phyloP scores from a whole-genome alignment of 2,113 vertebrate species.

The Craseonycteris thonglongyai region DNA sequence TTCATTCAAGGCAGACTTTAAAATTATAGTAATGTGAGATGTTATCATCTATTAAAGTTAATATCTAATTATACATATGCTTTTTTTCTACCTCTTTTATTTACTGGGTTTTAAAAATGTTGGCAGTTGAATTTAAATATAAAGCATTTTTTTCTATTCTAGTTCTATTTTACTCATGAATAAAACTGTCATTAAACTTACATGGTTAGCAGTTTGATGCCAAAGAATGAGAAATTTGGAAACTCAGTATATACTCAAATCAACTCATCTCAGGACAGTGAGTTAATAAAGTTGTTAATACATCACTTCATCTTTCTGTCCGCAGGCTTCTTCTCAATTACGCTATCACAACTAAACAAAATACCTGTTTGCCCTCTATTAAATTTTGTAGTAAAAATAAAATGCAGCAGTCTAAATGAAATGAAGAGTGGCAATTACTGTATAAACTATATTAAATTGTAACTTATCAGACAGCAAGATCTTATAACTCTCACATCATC shows the following conservation, averaged over 20 bases:
- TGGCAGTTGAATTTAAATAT: conserved; percentile 47
- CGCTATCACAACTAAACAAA: conserved; percentile 44
- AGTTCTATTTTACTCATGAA: conserved; percentile 43
- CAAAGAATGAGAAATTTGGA: conserved; percentile 68
- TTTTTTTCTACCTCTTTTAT: conserved; percentile 4
- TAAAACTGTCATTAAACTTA: conserved; percentile 57
- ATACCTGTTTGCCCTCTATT: neutral
- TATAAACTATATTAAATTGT: neutral
- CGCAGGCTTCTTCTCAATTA: neutral
- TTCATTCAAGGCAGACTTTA: conserved; percentile 9
- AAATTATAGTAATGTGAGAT: neutral
- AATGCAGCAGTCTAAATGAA: accelerated
- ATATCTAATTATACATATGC: neutral
- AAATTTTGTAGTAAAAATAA: neutral
- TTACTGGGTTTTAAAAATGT: conserved; percentile 27
- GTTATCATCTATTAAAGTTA: neutral
- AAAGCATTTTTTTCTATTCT: conserved; percentile 18
- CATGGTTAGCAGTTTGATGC: conserved; percentile 62
- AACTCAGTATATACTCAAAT: conserved; percentile 58
- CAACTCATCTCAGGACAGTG: conserved; percentile 47
- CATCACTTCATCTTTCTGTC: conserved; percentile 31
- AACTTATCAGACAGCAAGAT: neutral
- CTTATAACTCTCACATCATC: neutral
- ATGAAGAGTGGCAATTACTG: neutral
- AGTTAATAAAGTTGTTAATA: conserved; percentile 56